Percentiles rank a stretch among this genome's conserved stretches.
Evolutionary conservation across 1,140 invertebrate species (phyloP).

Genomic region (Plutomurus gul): DNA sequence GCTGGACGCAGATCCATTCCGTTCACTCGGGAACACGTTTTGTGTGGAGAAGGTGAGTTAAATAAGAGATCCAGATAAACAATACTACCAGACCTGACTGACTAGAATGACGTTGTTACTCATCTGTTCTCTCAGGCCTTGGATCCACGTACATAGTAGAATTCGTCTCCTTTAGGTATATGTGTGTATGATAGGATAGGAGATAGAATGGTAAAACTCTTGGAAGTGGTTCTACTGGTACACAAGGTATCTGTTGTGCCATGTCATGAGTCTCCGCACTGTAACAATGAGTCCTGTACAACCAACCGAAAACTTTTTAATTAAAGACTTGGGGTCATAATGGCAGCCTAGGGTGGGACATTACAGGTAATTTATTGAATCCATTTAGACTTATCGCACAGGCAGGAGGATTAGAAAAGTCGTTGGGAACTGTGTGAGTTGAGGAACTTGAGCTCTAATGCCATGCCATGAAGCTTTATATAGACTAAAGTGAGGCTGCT

Average conservation of each 20-base stretch:
- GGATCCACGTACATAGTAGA: not conserved
- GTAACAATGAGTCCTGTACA: not conserved
- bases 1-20: not conserved
- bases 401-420: slow-evolving; percentile 45
- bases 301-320: slow-evolving; percentile 49
- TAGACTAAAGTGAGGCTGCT: not conserved
- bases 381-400: slow-evolving; percentile 47
- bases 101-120: not conserved
- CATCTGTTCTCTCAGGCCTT: too few relatives aligned
- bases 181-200: not conserved
- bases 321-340: slow-evolving; percentile 48
- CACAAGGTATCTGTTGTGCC: not conserved
- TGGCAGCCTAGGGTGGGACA: slow-evolving; percentile 48
- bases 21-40: not conserved
- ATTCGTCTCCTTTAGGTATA: too few relatives aligned
- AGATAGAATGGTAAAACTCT: not conserved
- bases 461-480: slow-evolving; percentile 13
- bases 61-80: not conserved
- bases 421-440: slow-evolving; percentile 36
- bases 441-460: slow-evolving; percentile 28
- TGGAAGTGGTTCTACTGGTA: not conserved
- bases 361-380: slow-evolving; percentile 53
- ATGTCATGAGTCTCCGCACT: not conserved
- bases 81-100: too few relatives aligned
- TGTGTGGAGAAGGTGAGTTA: not conserved